Base-by-base conservation (phyloP, 92 coral and sea anemone genomes). In the Zoanthus sociatus region DNA sequence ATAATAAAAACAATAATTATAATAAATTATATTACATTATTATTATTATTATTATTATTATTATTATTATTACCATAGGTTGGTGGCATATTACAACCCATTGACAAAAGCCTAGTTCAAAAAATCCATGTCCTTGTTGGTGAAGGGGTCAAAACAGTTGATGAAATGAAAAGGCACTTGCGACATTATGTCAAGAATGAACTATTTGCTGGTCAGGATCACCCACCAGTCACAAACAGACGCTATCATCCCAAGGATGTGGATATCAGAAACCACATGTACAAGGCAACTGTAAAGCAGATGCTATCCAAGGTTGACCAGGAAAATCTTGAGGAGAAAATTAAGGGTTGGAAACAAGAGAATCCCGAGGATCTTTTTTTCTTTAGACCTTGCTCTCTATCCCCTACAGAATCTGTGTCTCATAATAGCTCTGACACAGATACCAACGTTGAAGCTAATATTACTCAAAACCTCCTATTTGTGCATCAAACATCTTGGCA, bases 161-260 rank as follows among this genome's bases (percentile, higher is more conserved):
- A 72, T 20, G 89, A 94, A 76, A 92, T 92, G 94, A 88, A 90
- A 73, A 79, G 97, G 53, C 93, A 94, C 70, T 79, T 94, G 4
- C 30, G 77, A 6, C 84, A 78, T 4, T 90, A 48, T 88, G 97
- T 90, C 2, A 69, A 69, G 44, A 53, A 67, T 45, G 77, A 83
- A 21, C 63, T 83, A 6, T 83, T 83, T 48, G 6, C 54, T 17
- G 37, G 58, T 1, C 44, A 48, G 32, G 5, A 58, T 1, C 44
- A 17, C 14, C 87, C 87, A 33, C 42, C 77, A 18, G 32, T 30
- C 30, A 67, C 72, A 67, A 67, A 67, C 72, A 61, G 72, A 67
- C 31, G 0, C 33, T 67, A 18, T 4, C 18, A 83, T 69, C 87
- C 87, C 5, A 70, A 10, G 7, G 42, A 83, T 45, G 66, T 67